Evolutionary conservation across 2,888 invertebrate species (phyloP).

Genomic region (Drosophila crucigera): DNA sequence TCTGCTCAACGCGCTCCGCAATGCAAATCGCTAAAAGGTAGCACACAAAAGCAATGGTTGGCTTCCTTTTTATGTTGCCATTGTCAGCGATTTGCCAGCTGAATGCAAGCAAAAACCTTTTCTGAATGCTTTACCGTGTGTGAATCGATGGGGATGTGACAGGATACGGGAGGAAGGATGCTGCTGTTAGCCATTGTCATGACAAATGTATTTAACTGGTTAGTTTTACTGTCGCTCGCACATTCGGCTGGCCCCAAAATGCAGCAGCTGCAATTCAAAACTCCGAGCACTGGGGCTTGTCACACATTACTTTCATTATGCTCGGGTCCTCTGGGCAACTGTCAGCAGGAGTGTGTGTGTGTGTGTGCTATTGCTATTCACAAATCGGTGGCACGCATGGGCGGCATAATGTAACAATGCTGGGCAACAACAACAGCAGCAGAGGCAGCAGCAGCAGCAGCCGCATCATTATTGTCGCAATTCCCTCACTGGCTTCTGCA

Average conservation of each 20-base stretch:
- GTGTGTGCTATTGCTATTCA: slow-evolving; percentile 45
- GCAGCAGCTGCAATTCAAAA: slow-evolving; percentile 47
- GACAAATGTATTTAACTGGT: slow-evolving; percentile 81
- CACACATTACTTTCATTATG: slow-evolving; percentile 80
- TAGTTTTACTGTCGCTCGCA: slow-evolving; percentile 55
- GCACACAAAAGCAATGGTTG: slow-evolving; percentile 59
- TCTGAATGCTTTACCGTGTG: slow-evolving; percentile 60
- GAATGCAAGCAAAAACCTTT: slow-evolving; percentile 76
- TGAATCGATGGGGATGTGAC: slow-evolving; percentile 3
- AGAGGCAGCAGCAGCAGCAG: slow-evolving; percentile 9
- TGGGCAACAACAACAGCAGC: slow-evolving; percentile 29
- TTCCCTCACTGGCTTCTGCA: slow-evolving; percentile 55
- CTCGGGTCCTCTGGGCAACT: slow-evolving; percentile 61
- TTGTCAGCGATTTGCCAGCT: slow-evolving; percentile 79
- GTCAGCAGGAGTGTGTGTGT: slow-evolving; percentile 34
- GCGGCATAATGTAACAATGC: slow-evolving; percentile 54
- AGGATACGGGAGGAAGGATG: slow-evolving; percentile 11
- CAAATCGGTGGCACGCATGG: slow-evolving; percentile 76
- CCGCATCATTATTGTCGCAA: slow-evolving; percentile 37
- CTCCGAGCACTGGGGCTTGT: slow-evolving; percentile 72
- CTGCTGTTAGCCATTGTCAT: slow-evolving; percentile 66
- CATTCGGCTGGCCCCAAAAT: slow-evolving; percentile 65
- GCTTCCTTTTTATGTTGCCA: slow-evolving; percentile 71
- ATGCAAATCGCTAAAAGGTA: slow-evolving; percentile 82
- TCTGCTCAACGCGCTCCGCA: slow-evolving; percentile 76